Percentiles rank a stretch among this genome's conserved stretches.
Conservation (phyloP, 2,888 invertebrate genomes). For the Leucophenga maculata region DNA sequence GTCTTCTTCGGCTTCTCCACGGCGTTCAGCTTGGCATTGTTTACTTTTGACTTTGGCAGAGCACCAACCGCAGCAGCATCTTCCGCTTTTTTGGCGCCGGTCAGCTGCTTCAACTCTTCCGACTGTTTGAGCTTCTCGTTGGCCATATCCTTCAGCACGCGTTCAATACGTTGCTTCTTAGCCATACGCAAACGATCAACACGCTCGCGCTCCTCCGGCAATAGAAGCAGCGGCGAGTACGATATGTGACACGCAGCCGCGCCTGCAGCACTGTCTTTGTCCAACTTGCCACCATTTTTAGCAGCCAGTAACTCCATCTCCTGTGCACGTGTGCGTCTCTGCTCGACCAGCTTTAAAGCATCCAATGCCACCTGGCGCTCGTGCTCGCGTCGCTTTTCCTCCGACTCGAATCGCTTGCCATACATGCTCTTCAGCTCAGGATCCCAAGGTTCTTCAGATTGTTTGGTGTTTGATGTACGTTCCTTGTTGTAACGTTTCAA, state of each 20-base stretch:
- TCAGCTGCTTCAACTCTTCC: no score
- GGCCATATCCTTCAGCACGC: conserved; percentile 49
- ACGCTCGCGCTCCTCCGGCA: conserved; percentile 40
- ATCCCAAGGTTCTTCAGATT: neutral
- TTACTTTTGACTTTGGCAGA: neutral
- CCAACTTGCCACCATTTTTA: neutral
- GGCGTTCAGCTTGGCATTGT: neutral
- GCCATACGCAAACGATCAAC: conserved; percentile 47
- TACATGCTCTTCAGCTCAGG: conserved; percentile 17
- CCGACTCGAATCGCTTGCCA: conserved; percentile 13
- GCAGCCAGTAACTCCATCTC: neutral
- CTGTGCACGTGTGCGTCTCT: conserved; percentile 47
- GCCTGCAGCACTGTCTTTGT: neutral
- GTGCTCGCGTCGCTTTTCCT: conserved; percentile 45
- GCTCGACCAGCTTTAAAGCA: conserved; percentile 51
- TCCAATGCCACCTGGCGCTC: conserved; percentile 52
- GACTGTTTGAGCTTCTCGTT: neutral
- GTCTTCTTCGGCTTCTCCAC: neutral
- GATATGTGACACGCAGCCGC: conserved; percentile 42
- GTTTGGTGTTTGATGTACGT: neutral
- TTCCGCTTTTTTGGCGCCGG: neutral
- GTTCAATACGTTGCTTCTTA: conserved; percentile 50
- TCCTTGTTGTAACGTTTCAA: conserved; percentile 24
- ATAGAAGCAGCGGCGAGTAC: conserved; percentile 40
- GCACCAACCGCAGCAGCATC: neutral